Base-by-base conservation (phyloP, 2,113 vertebrate species). In the Colius striatus region DNA sequence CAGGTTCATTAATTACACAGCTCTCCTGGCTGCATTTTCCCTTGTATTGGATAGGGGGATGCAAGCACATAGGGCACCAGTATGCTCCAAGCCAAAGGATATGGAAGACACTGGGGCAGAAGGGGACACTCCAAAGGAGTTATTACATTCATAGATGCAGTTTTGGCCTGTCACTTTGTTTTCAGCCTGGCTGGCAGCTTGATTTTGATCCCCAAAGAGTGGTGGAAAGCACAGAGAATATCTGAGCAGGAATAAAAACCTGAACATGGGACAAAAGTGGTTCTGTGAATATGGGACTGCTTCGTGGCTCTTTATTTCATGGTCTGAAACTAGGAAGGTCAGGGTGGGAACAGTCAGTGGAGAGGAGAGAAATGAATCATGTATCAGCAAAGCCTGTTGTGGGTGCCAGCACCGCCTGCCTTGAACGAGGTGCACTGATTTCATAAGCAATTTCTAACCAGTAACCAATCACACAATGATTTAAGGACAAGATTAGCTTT, bases 401-500 rank as follows among this genome's bases (percentile, higher is more conserved):
- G 92, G 84, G 94, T 76, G 62, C 75, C 92, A 90, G 77, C 76
- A 63, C 16, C 0, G 25, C 66, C 70, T 11, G n/a, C 2, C 68
- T 51, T 94, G 79, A 95, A 97, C 96, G 94, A 91, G 90, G 71
- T 70, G 78, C 54, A 25, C 75, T 41, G 32, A 93, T 94, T 93
- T 87, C 94, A 90, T 61, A 80, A 91, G 80, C 89, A 36, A 85
- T 90, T 90, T 83, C 94, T 87, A 92, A 89, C 79, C 58, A 92
- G n/a, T 62, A 84, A 85, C 86, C 84, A 94, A 77, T 73, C 54
- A 55, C 66, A 91, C 82, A 96, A 73, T 96, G 92, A 95, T 96
- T 96, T 94, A 90, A 71, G 78, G 90, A 74, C 81, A 91, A 97
- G 96, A 94, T 77, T 84, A 95, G 94, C 83, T 73, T 97, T 96